Conservation (phyloP, 2,888 invertebrate species). For the Lysandra coridon region DNA sequence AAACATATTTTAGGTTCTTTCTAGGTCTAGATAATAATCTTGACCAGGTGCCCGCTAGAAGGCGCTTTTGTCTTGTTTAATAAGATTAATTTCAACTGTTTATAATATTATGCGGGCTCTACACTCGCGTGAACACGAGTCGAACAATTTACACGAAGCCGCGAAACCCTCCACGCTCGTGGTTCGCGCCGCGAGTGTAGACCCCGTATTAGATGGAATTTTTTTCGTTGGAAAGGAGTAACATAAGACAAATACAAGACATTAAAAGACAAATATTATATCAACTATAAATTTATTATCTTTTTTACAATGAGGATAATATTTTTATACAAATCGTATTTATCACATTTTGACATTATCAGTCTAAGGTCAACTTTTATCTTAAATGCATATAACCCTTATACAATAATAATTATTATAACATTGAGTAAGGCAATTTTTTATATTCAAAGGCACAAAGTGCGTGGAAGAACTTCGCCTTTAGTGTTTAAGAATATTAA, state of each 20-base stretch:
- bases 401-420: neutral
- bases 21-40: too few species aligned
- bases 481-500: too few species aligned
- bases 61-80: too few species aligned
- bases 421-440: neutral
- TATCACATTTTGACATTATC: constrained; percentile 34
- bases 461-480: neutral
- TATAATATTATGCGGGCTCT: too few species aligned
- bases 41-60: too few species aligned
- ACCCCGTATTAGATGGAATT: neutral
- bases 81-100: too few species aligned
- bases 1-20: too few species aligned
- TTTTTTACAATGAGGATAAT: constrained; percentile 1
- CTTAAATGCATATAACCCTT: constrained; percentile 12
- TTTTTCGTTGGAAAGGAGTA: neutral
- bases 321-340: constrained; percentile 35
- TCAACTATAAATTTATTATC: constrained; percentile 27
- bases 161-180: too few species aligned
- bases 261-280: neutral
- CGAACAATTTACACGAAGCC: too few species aligned
- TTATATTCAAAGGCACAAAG: neutral
- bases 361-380: constrained; percentile 36
- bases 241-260: neutral
- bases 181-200: too few species aligned
- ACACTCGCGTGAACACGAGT: too few species aligned